A percentile compares a stretch with the other conserved stretches of the same genome.
Evolutionary conservation across 2,888 invertebrate species (phyloP).

Genomic region (Drosophila recens): DNA sequence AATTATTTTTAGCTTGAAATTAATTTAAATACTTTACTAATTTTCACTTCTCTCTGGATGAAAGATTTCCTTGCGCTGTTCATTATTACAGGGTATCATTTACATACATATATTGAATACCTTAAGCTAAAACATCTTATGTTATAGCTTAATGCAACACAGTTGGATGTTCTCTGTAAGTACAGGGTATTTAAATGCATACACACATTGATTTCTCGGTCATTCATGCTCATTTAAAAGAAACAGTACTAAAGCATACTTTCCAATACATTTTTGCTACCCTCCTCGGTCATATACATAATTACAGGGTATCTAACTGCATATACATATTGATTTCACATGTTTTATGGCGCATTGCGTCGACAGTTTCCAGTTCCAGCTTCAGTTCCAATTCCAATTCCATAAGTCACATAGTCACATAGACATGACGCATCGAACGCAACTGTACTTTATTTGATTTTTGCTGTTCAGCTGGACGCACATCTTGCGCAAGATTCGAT

Average conservation of each 20-base stretch:
- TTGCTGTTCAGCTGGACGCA: slow-evolving; percentile 40
- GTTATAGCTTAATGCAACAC: neutral
- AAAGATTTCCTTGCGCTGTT: neutral
- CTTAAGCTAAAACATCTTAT: neutral
- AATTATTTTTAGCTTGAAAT: no score
- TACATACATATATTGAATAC: no score
- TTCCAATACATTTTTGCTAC: neutral
- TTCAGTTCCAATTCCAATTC: slow-evolving; percentile 28
- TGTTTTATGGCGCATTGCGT: slow-evolving; percentile 24
- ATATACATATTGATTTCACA: slow-evolving; percentile 32
- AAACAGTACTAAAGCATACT: neutral
- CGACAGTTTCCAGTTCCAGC: slow-evolving; percentile 15
- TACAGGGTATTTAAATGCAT: slow-evolving; percentile 1
- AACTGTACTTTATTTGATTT: slow-evolving; percentile 46
- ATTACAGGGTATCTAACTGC: slow-evolving; percentile 23
- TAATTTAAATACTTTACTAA: neutral
- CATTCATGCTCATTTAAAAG: neutral
- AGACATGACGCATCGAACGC: slow-evolving; percentile 9
- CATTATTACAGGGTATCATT: neutral
- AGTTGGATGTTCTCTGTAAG: neutral
- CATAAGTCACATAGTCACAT: slow-evolving; percentile 12
- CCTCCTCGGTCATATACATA: neutral
- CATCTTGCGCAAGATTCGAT: slow-evolving; percentile 56
- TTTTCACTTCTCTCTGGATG: no score
- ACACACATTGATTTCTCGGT: neutral